Evolutionary conservation across 2,888 invertebrate genomes (phyloP), one percentile per base, ranked within the genome.

Genomic region (Temnothorax rugatulus): DNA sequence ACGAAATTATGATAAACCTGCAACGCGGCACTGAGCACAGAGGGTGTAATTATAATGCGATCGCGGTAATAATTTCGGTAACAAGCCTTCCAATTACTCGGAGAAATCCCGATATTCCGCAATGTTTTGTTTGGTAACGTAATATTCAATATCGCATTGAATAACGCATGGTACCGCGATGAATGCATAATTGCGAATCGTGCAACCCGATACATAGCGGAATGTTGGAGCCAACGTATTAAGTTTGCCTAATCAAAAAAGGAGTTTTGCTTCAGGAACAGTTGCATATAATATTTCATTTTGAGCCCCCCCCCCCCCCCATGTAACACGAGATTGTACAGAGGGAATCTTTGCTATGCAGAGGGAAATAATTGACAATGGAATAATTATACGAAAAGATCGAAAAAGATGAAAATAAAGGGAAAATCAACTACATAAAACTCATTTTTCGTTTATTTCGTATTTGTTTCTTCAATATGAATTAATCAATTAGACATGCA

Each of bases 91-190:
- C 83, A 86, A 86, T 86, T 86, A 86, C 73, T 79, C 74, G 82
- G 66, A 77, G 82, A 75, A 79, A 73, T 74, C 50, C 69, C 82
- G 79, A 79, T 83, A 83, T 69, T 68, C 68, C 64, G 50, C 74
- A 85, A 85, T 83, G 69, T 84, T 82, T 82, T 82, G 81, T 69
- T 85, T 84, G 82, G 85, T 84, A 90, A 90, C 84, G 85, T 81
- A 87, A 76, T 82, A 90, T 87, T 85, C 87, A 90, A 90, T 90
- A 86, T 82, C 44, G 75, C 76, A 79, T 86, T 84, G 77, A 83
- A 82, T 59, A 79, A 83, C 81, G 76, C 71, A 71, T 69, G 59
- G 29, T 73, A 44, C 61, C 59, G 54, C 69, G 79, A 64, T 69
- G 84, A 84, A 69, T 83, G 83, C 79, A 75, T 87, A 87, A 89